Evolutionary conservation across 2,113 vertebrate species (phyloP).

Genomic region (Myiozetetes cayanensis): DNA sequence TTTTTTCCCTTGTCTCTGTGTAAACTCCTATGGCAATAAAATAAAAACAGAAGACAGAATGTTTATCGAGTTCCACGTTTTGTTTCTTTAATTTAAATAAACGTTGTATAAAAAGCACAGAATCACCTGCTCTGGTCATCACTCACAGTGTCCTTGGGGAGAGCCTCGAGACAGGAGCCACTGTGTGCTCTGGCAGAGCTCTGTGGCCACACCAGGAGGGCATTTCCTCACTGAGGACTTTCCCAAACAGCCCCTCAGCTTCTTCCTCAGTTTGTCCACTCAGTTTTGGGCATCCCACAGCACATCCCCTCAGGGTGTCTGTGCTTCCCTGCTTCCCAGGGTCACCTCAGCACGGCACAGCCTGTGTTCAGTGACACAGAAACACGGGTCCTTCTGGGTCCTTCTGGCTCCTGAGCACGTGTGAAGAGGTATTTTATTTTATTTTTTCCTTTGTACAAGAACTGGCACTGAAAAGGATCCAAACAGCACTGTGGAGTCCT

Average conservation of each 20-base stretch:
- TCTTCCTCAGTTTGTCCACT: background rate
- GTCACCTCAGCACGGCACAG: accelerated
- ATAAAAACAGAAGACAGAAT: background rate
- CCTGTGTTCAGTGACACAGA: background rate
- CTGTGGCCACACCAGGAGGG: background rate
- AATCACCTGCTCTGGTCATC: background rate
- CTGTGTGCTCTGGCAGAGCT: background rate
- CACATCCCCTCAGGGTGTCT: background rate
- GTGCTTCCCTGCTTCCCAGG: background rate
- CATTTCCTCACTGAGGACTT: background rate
- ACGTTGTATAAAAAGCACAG: constrained; percentile 25
- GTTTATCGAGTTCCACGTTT: constrained; percentile 7
- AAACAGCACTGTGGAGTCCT: background rate
- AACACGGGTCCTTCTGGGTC: background rate
- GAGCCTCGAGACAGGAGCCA: background rate
- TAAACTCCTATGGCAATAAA: background rate
- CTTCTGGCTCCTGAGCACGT: background rate
- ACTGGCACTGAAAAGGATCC: constrained; percentile 9
- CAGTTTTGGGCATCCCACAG: too few species aligned
- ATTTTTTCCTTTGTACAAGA: background rate
- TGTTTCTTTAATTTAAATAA: constrained; percentile 61
- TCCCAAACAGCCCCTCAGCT: background rate
- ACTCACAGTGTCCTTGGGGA: background rate
- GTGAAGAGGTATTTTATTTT: constrained; percentile 5
- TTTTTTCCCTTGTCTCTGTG: background rate